Conservation (phyloP, 2,797 vertebrate species). For the Pipistrellus kuhlii region DNA sequence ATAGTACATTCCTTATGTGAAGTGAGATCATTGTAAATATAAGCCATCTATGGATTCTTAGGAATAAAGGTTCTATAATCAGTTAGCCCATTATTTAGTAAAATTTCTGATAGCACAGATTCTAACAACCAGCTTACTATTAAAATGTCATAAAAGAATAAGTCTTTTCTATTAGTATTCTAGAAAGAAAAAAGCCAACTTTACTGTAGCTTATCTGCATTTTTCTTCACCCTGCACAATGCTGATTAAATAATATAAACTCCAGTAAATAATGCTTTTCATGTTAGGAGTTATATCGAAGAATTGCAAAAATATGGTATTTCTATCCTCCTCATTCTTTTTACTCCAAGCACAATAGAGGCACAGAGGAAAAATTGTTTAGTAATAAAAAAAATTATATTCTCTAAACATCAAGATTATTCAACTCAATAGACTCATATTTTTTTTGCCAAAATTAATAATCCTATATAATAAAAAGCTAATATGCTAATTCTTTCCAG, state of each 20-base stretch:
- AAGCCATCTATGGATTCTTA: neutral
- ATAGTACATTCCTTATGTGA: slow-evolving; percentile 2
- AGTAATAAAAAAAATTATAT: slow-evolving; percentile 66
- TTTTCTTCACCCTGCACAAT: slow-evolving; percentile 26
- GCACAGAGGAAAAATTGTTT: slow-evolving; percentile 32
- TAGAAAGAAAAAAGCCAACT: neutral
- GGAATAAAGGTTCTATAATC: slow-evolving; percentile 1
- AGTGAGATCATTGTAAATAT: slow-evolving; percentile 47
- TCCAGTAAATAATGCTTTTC: slow-evolving; percentile 10
- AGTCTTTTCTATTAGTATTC: slow-evolving; percentile 40
- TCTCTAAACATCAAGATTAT: slow-evolving; percentile 69
- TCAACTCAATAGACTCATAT: slow-evolving; percentile 54
- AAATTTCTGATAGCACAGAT: slow-evolving; percentile 1
- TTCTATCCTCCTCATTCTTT: slow-evolving; percentile 49
- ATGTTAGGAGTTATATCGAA: slow-evolving; percentile 10
- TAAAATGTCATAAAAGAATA: slow-evolving; percentile 39
- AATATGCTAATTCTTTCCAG: no score
- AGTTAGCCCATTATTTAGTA: slow-evolving; percentile 22
- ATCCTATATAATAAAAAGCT: neutral
- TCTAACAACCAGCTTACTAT: slow-evolving; percentile 46
- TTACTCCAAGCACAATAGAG: slow-evolving; percentile 9
- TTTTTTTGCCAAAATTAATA: slow-evolving; percentile 75
- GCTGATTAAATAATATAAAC: slow-evolving; percentile 30
- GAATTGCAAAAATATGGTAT: slow-evolving; percentile 35
- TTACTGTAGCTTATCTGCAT: neutral